A percentile compares a stretch with the other conserved stretches of the same genome.
These are phyloP conservation scores for Drosophila mimica DNA, from an alignment of 2,888 invertebrate species.

Conservation along the genomic window DNA sequence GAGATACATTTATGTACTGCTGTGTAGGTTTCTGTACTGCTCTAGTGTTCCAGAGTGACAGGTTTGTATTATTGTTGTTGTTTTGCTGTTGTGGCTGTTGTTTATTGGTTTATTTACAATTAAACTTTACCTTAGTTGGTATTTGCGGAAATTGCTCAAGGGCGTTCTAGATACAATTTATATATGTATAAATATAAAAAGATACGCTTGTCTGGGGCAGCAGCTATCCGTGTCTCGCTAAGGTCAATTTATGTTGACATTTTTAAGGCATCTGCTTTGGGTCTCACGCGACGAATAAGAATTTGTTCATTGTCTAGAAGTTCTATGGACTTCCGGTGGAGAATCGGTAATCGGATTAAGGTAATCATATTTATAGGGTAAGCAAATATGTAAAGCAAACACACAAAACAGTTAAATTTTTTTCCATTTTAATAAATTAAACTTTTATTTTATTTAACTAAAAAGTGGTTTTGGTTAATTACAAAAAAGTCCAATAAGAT, in stretches of 20 bases:
- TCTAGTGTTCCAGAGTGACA: conserved; percentile 33
- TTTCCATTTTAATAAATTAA: conserved; percentile 73
- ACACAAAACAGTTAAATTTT: not conserved
- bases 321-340: conserved; percentile 13
- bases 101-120: conserved; percentile 61
- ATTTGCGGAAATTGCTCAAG: conserved; percentile 71
- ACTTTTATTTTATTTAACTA: conserved; percentile 78
- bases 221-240: conserved; percentile 16
- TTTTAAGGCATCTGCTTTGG: conserved; percentile 40
- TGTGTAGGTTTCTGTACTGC: conserved; percentile 57
- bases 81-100: conserved; percentile 33
- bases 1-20: conserved; percentile 20
- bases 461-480: conserved; percentile 69
- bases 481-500: conserved; percentile 74
- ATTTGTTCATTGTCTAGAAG: not conserved
- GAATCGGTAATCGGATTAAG: not conserved
- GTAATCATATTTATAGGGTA: not conserved
- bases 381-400: not conserved
- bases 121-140: conserved; percentile 71
- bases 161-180: conserved; percentile 56
- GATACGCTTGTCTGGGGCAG: conserved; percentile 16
- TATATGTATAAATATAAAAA: conserved; percentile 2
- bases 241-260: conserved; percentile 67
- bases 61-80: conserved; percentile 22
- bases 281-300: conserved; percentile 8